phyloP scores from a whole-genome alignment of 1,140 invertebrate species.

The Ericerus pela region DNA sequence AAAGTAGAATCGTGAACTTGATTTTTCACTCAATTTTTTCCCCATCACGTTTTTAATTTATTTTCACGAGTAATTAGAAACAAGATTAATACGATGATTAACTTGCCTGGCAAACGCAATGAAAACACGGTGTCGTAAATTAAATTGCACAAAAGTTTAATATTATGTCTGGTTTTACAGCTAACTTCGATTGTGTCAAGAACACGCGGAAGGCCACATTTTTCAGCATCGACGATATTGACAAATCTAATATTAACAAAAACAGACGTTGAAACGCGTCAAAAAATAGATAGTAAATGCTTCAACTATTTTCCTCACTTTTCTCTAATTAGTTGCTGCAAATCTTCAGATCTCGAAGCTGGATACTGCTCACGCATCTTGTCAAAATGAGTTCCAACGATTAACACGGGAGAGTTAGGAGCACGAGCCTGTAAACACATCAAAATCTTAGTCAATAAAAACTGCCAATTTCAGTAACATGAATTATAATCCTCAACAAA shows the following conservation, averaged over 20 bases:
- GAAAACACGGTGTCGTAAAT: constrained; percentile 91
- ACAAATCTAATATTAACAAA: constrained; percentile 51
- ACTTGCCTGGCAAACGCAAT: constrained; percentile 57
- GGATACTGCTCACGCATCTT: constrained; percentile 59
- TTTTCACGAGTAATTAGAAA: constrained; percentile 3
- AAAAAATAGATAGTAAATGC: background rate
- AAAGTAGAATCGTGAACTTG: too few relatives aligned
- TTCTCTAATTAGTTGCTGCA: constrained; percentile 78
- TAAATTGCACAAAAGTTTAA: constrained; percentile 76
- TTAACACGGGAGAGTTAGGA: constrained; percentile 84
- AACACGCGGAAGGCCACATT: constrained; percentile 83
- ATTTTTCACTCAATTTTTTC: too few relatives aligned
- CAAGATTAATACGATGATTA: background rate
- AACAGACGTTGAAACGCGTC: background rate
- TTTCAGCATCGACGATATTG: constrained; percentile 86
- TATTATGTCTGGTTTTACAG: constrained; percentile 79
- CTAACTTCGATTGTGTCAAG: constrained; percentile 85
- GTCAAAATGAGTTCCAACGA: constrained; percentile 90
- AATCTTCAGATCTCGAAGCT: constrained; percentile 53
- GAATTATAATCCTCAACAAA: constrained; percentile 21
- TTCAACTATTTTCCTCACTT: constrained; percentile 22
- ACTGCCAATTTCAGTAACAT: background rate
- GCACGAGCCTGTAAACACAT: constrained; percentile 50
- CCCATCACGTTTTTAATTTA: constrained; percentile 2
- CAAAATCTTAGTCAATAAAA: too few relatives aligned